Evolutionary conservation across 2,113 vertebrate genomes (phyloP).

Genomic region (Plectropomus leopardus): DNA sequence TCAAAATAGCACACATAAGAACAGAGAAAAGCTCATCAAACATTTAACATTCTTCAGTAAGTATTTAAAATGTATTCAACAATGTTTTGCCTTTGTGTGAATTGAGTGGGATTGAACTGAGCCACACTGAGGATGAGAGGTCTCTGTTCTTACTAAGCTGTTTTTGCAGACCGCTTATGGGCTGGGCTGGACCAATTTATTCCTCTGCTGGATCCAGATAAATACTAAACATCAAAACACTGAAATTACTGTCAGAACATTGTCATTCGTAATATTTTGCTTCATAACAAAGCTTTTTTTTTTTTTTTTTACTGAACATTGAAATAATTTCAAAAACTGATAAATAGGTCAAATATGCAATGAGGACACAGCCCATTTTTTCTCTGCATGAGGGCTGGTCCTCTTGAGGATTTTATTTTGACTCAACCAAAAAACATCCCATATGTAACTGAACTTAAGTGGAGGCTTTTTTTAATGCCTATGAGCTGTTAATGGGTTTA

Average conservation of each 20-base stretch:
- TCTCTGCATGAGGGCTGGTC: slow-evolving; percentile 2
- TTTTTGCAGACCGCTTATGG: not conserved
- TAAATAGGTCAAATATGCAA: slow-evolving; percentile 30
- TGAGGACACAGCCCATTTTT: slow-evolving; percentile 4
- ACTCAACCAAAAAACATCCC: not conserved
- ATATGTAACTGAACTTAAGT: not conserved
- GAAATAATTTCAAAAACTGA: not conserved
- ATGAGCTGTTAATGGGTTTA: slow-evolving; percentile 26
- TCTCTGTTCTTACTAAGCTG: not conserved
- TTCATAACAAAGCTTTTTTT: not conserved
- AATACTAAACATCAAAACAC: not conserved
- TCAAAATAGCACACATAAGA: not conserved
- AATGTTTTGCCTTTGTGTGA: not conserved
- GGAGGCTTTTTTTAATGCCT: not conserved
- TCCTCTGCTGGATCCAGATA: slow-evolving; percentile 27
- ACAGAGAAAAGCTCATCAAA: not conserved
- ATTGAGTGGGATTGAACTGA: slow-evolving; percentile 14
- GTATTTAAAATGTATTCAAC: slow-evolving; percentile 30
- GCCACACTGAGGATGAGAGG: slow-evolving; percentile 8
- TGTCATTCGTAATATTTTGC: no score
- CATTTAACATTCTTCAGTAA: not conserved
- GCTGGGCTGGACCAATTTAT: slow-evolving; percentile 27
- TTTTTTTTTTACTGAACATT: not conserved
- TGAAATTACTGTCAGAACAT: no score
- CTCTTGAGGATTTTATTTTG: slow-evolving; percentile 17